A percentile compares a stretch with the other conserved stretches of the same genome.
Evolutionary conservation across 2,797 vertebrate species (phyloP).

Genomic region (Xenentodon cancila): DNA sequence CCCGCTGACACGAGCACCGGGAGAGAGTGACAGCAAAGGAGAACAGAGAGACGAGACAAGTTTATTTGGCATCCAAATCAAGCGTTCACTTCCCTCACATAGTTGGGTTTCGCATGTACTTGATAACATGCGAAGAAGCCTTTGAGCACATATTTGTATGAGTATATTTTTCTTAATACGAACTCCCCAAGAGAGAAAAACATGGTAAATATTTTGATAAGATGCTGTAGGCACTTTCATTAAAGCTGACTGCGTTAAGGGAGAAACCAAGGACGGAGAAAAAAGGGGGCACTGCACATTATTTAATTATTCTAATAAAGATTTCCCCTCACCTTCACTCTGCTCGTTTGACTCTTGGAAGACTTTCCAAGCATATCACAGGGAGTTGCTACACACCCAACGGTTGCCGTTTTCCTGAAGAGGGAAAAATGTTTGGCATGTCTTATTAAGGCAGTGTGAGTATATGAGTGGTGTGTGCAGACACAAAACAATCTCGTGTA

Average conservation of each 20-base stretch:
- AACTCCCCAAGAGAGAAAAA: conserved; percentile 7
- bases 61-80: conserved; percentile 40
- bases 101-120: conserved; percentile 15
- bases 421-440: conserved; percentile 36
- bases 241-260: conserved; percentile 8
- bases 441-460: conserved; percentile 45
- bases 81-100: conserved; percentile 15
- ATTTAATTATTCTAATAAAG: conserved; percentile 49
- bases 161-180: conserved; percentile 35
- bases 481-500: conserved; percentile 23
- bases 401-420: conserved; percentile 38
- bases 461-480: conserved; percentile 15
- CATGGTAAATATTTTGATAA: conserved; percentile 40
- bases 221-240: conserved; percentile 7
- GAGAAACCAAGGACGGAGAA: conserved; percentile 37
- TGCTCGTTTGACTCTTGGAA: conserved; percentile 18
- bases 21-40: conserved; percentile 13
- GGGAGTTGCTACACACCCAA: conserved; percentile 13
- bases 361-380: conserved; percentile 20
- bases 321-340: conserved; percentile 34
- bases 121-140: conserved; percentile 19
- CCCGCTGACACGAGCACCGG: conserved; percentile 37
- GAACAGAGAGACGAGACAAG: conserved; percentile 15
- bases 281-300: conserved; percentile 10
- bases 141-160: conserved; percentile 19